Evolutionary conservation across 2,888 invertebrate genomes (phyloP).

Genomic region (Amblyteles armatorius): DNA sequence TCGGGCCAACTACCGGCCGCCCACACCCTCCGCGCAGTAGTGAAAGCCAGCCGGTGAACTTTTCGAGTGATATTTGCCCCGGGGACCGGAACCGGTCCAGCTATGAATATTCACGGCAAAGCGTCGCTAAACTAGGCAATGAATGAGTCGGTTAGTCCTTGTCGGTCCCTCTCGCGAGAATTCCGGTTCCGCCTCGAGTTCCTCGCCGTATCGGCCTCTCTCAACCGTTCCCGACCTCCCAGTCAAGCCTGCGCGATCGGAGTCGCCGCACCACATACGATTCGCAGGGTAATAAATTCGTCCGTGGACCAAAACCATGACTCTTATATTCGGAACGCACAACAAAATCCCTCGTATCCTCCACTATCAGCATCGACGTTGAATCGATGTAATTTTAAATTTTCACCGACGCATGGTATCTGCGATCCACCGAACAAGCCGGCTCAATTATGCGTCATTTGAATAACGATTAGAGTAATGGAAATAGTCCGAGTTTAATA

Average conservation of each 20-base stretch:
- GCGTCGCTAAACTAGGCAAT: constrained; percentile 83
- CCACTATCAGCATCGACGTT: not conserved
- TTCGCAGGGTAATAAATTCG: not conserved
- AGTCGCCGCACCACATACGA: not conserved
- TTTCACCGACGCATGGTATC: not conserved
- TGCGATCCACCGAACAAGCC: not conserved
- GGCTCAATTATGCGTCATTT: constrained; percentile 41
- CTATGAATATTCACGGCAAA: constrained; percentile 84
- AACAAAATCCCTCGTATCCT: constrained; percentile 4
- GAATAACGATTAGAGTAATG: constrained; percentile 52
- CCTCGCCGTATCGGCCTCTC: constrained; percentile 28
- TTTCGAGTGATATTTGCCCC: constrained; percentile 83
- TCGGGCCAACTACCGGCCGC: constrained; percentile 11
- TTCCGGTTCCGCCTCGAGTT: constrained; percentile 53
- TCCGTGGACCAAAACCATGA: not conserved
- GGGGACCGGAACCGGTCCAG: constrained; percentile 76
- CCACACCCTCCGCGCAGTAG: constrained; percentile 33
- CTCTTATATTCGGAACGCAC: not conserved
- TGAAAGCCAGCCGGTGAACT: constrained; percentile 76
- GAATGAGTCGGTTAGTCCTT: constrained; percentile 81
- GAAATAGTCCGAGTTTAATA: constrained; percentile 50
- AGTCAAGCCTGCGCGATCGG: constrained; percentile 51
- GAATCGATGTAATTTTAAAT: constrained; percentile 18
- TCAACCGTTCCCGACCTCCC: constrained; percentile 64
- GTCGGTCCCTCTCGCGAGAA: constrained; percentile 68